A percentile compares a stretch with the other conserved stretches of the same genome.
Evolutionary conservation across 1,140 invertebrate genomes (phyloP).

Genomic region (Philotrypesis tridentata): DNA sequence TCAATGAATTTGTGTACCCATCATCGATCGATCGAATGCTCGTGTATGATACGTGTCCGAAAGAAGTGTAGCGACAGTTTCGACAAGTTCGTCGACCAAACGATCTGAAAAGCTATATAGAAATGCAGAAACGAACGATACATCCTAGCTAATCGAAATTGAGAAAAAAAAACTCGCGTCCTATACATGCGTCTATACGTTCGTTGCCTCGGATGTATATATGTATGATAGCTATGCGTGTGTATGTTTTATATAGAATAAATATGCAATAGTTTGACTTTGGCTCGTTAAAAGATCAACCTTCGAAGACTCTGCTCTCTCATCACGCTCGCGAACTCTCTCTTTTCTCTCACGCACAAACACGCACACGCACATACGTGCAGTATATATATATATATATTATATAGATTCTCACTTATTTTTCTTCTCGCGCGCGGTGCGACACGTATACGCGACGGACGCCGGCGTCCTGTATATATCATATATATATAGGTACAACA

Average conservation of each 20-base stretch:
- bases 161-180: neutral
- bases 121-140: too few species aligned
- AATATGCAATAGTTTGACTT: conserved; percentile 53
- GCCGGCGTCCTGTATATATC: conserved; percentile 49
- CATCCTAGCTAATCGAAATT: neutral
- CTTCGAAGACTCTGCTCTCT: too few species aligned
- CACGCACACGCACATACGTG: too few species aligned
- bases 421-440: neutral
- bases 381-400: too few species aligned
- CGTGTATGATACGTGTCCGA: neutral
- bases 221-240: too few species aligned
- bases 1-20: neutral
- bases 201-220: conserved; percentile 30
- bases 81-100: neutral
- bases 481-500: too few species aligned
- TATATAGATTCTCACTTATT: neutral
- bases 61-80: neutral
- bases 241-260: neutral
- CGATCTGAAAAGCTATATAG: neutral
- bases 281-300: conserved; percentile 49
- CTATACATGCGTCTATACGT: conserved; percentile 36
- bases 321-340: neutral
- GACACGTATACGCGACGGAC: conserved; percentile 14
- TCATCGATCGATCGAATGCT: neutral
- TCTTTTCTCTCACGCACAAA: too few species aligned